Evolutionary conservation across 2,888 invertebrate genomes (phyloP).

Genomic region (Drosophila barbarae): DNA sequence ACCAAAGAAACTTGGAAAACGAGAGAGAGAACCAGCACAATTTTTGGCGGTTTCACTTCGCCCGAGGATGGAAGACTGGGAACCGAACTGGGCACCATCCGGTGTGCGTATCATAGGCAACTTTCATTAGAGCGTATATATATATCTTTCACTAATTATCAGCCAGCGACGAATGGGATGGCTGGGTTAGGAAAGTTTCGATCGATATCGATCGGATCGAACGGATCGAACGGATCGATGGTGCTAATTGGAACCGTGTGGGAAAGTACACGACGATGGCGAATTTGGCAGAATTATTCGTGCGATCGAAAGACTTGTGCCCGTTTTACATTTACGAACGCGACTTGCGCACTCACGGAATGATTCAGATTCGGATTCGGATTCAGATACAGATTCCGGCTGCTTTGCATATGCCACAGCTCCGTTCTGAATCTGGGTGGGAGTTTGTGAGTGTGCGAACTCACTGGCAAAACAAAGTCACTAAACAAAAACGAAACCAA

Average conservation of each 20-base stretch:
- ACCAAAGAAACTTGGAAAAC: background rate
- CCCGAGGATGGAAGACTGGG: constrained; percentile 11
- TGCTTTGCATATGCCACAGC: background rate
- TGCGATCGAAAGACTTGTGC: constrained; percentile 35
- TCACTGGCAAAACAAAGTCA: constrained; percentile 11
- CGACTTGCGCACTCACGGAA: background rate
- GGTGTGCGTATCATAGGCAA: constrained; percentile 26
- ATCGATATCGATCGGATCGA: constrained; percentile 33
- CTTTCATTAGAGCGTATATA: constrained; percentile 47
- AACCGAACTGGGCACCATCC: constrained; percentile 11
- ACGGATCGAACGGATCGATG: constrained; percentile 9
- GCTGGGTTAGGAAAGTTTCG: constrained; percentile 37
- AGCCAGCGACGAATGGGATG: constrained; percentile 4
- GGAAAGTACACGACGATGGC: constrained; percentile 51
- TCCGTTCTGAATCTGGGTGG: constrained; percentile 1
- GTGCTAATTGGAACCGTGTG: constrained; percentile 61
- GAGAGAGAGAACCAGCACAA: constrained; percentile 1
- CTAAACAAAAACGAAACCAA: constrained; percentile 3
- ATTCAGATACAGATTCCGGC: background rate
- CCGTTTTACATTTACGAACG: constrained; percentile 38
- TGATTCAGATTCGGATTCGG: constrained; percentile 11
- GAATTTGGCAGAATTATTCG: constrained; percentile 24
- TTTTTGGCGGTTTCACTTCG: constrained; percentile 26
- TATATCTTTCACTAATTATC: constrained; percentile 57
- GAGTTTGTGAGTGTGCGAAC: constrained; percentile 10